These are phyloP conservation scores for Chelon labrosus DNA, from an alignment of 2,797 vertebrate genomes.

Conservation along the genomic window DNA sequence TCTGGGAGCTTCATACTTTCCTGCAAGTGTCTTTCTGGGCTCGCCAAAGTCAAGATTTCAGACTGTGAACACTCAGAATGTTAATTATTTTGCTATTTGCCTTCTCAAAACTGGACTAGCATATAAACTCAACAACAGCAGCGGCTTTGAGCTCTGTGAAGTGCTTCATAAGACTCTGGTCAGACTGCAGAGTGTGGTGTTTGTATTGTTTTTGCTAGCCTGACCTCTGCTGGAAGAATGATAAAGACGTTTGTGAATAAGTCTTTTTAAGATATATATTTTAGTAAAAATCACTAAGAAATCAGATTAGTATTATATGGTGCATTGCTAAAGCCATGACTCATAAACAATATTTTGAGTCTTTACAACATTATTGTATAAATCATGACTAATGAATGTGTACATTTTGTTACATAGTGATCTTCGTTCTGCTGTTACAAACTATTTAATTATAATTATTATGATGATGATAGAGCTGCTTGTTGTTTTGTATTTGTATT, in stretches of 20 bases:
- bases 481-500: constrained; percentile 2
- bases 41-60: constrained; percentile 9
- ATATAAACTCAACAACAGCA: constrained; percentile 28
- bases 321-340: not conserved
- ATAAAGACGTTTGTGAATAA: constrained; percentile 51
- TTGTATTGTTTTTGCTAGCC: constrained; percentile 14
- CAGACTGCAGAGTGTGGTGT: not conserved
- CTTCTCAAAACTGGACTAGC: constrained; percentile 11
- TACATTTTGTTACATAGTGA: constrained; percentile 49
- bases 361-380: constrained; percentile 19
- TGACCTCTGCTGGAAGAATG: constrained; percentile 57
- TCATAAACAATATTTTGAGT: constrained; percentile 29
- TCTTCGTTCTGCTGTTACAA: constrained; percentile 48
- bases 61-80: constrained; percentile 18
- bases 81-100: not conserved
- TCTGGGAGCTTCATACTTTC: constrained; percentile 17
- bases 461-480: constrained; percentile 5
- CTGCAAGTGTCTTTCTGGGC: constrained; percentile 8
- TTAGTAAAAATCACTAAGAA: constrained; percentile 41
- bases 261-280: constrained; percentile 23
- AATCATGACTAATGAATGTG: constrained; percentile 45
- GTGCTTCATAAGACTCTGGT: constrained; percentile 26
- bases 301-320: constrained; percentile 25
- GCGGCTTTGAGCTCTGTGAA: constrained; percentile 10
- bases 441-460: constrained; percentile 33